Evolutionary conservation across 2,888 invertebrate species (phyloP).

Genomic region (Electrophaes corylata): DNA sequence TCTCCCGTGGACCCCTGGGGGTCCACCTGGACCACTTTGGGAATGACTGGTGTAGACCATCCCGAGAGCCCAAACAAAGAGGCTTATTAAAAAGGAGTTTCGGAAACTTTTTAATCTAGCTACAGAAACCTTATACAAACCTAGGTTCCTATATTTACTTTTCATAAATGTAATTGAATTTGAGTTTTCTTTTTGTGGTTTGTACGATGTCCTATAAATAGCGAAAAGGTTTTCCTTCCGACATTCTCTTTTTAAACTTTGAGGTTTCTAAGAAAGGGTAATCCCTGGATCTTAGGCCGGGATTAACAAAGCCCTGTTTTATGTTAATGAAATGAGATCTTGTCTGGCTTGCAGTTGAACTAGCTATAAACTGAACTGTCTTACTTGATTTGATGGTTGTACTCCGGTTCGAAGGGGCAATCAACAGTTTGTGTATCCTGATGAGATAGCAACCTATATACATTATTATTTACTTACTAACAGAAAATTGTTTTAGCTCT

Average conservation of each 20-base stretch:
- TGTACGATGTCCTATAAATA: background rate
- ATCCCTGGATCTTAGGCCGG: constrained; percentile 33
- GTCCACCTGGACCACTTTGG: too few species aligned
- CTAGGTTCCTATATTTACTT: background rate
- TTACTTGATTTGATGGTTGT: constrained; percentile 29
- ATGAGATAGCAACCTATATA: constrained; percentile 1
- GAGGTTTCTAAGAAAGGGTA: constrained; percentile 32
- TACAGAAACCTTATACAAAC: background rate
- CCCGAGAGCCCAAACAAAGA: background rate
- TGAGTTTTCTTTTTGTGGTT: constrained; percentile 1
- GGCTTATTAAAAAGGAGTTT: background rate
- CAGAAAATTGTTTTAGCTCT: background rate
- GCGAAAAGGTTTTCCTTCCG: background rate
- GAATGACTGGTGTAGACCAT: background rate
- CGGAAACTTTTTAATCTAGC: background rate
- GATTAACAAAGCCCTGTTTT: constrained; percentile 56
- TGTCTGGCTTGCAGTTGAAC: constrained; percentile 42
- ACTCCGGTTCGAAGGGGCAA: constrained; percentile 24
- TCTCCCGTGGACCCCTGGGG: too few species aligned
- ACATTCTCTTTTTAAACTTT: constrained; percentile 36
- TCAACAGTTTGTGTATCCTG: constrained; percentile 1
- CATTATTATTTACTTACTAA: background rate
- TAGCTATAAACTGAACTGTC: constrained; percentile 29
- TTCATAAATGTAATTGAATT: background rate
- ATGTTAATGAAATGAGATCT: constrained; percentile 59